These are phyloP conservation scores for Myotis findleyi DNA, from an alignment of 2,797 vertebrate species.

Conservation along the genomic window DNA sequence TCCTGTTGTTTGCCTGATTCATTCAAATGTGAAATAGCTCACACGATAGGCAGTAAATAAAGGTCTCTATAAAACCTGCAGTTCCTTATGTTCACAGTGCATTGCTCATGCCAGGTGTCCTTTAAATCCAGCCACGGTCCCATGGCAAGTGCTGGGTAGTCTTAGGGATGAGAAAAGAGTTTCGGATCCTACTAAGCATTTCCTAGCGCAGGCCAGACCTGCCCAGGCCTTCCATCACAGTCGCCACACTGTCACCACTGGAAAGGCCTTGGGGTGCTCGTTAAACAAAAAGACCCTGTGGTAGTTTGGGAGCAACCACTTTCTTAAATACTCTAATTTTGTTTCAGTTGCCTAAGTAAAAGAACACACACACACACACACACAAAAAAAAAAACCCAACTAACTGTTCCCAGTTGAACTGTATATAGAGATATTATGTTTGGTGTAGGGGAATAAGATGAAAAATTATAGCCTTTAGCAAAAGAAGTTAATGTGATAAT, in stretches of 20 bases:
- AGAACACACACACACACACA: background rate
- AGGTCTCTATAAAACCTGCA: constrained; percentile 67
- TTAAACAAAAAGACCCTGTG: background rate
- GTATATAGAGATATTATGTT: background rate
- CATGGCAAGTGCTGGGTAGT: background rate
- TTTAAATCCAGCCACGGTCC: background rate
- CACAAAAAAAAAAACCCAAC: background rate
- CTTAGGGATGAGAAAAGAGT: background rate
- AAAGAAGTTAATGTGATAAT: constrained; percentile 23
- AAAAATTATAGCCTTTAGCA: background rate
- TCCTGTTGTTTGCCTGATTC: constrained; percentile 31
- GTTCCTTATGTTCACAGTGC: constrained; percentile 72
- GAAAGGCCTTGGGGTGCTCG: background rate
- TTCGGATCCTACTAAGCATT: too few species aligned
- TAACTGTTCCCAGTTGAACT: background rate
- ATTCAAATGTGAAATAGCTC: constrained; percentile 80
- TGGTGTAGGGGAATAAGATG: background rate
- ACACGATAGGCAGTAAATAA: constrained; percentile 75
- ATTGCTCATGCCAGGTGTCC: constrained; percentile 19
- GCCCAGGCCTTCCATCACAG: background rate
- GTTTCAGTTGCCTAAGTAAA: background rate
- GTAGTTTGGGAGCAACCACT: background rate
- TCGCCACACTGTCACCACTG: background rate
- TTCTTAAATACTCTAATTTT: background rate
- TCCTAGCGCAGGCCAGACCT: background rate